phyloP scores from a whole-genome alignment of 2,888 invertebrate species.

The Chaitophorus viminalis region DNA sequence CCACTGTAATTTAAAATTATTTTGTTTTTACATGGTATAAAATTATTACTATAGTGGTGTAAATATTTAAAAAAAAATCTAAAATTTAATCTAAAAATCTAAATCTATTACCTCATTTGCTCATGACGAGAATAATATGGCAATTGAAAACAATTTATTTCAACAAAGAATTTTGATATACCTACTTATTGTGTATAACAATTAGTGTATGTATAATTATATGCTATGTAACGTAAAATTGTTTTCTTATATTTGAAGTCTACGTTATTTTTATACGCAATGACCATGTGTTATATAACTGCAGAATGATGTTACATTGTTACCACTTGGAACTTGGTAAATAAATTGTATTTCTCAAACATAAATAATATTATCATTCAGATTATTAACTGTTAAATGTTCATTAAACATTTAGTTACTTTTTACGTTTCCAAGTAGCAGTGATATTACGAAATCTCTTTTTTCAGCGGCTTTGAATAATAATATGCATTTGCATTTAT shows the following conservation, averaged over 20 bases:
- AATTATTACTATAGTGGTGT: too few relatives aligned
- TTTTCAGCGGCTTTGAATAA: too few relatives aligned
- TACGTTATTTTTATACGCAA: background rate
- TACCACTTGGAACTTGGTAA: background rate
- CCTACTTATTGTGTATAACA: background rate
- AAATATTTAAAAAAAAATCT: too few relatives aligned
- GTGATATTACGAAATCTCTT: background rate
- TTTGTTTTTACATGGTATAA: too few relatives aligned
- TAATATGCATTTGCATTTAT: background rate
- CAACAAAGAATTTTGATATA: background rate
- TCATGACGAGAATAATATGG: background rate
- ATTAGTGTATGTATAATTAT: background rate
- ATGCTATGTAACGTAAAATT: background rate
- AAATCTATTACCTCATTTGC: background rate
- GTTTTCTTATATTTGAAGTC: constrained; percentile 29
- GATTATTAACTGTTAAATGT: background rate
- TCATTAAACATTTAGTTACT: background rate
- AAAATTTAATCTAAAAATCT: too few relatives aligned
- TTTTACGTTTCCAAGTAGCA: background rate
- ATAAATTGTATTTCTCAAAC: constrained; percentile 8
- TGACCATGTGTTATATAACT: constrained; percentile 3
- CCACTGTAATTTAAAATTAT: too few relatives aligned
- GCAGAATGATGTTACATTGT: too few relatives aligned
- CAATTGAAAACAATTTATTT: background rate
- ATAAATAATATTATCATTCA: background rate